Evolutionary conservation across 1,140 invertebrate genomes (phyloP), one percentile per base, ranked within the genome.

Genomic region (Leptoteleia sp.): DNA sequence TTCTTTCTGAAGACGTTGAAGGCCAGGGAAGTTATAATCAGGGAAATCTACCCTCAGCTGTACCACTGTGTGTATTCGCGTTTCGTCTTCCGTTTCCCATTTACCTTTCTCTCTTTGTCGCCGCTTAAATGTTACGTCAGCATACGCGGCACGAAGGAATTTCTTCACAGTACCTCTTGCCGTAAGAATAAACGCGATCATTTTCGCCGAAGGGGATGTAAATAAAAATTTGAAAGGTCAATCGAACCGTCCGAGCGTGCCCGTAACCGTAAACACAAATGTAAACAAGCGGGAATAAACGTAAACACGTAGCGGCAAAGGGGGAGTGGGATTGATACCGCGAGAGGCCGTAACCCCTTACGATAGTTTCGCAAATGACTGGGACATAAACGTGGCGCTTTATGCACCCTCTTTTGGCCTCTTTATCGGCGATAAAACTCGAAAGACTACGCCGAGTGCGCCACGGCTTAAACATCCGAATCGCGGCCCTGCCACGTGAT

Each of bases 341-440:
- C 47, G 48, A 65, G 45, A 64, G 15, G 33, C 50, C 59, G 25
- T 64, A 50, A 64, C 47, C 61, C 22, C 17, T 22, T 22, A 5
- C 19, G 7, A 57, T 43, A 15, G 37, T 42, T 54, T 22, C 3
- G 12, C 13, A 17, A 55, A 48, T 55, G 31, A 54, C 29, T 6
- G 11, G 17, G 25, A 43, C 52, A 17, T 62, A 59, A 50, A 67
- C 61, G 54, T 31, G 27, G 3, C 6, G n/a, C 12, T 55, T 50
- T 35, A 55, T 48, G 27, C 22, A 13, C 45, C 33, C 71, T 64
- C 35, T 71, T 70, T 57, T 54, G 12, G 54, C 47, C 42, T 67
- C 61, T 72, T 67, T 67, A 78, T 78, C 67, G 52, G 48, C 57
- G 29, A 70, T 70, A 73, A 76, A 80, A 73, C 50, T 55, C 54